These are phyloP conservation scores for Pollenia amentaria DNA, from an alignment of 2,888 invertebrate genomes.

Conservation along the genomic window DNA sequence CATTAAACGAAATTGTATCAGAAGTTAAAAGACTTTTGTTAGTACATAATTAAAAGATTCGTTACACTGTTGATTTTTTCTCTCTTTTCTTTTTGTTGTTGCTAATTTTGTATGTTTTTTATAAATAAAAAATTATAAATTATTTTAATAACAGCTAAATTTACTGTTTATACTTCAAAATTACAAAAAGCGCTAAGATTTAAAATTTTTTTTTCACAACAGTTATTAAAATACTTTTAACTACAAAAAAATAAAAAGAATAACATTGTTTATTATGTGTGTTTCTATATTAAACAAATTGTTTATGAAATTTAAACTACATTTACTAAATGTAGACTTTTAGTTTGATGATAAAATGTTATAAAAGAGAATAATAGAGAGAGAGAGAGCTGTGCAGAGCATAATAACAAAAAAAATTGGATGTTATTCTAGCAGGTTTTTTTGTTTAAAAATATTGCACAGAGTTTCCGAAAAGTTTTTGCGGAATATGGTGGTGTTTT, in stretches of 20 bases:
- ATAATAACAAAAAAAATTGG: constrained; percentile 38
- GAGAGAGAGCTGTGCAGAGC: constrained; percentile 61
- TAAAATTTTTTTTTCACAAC: constrained; percentile 55
- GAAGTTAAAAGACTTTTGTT: constrained; percentile 47
- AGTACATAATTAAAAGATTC: constrained; percentile 53
- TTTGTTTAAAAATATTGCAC: constrained; percentile 36
- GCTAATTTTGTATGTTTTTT: constrained; percentile 25
- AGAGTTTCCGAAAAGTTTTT: constrained; percentile 1
- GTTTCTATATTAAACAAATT: constrained; percentile 42
- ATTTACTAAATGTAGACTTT: constrained; percentile 59
- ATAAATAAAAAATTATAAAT: constrained; percentile 26
- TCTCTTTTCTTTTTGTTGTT: constrained; percentile 27
- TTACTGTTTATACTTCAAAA: constrained; percentile 39
- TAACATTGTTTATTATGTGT: constrained; percentile 35
- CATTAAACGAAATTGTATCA: constrained; percentile 53
- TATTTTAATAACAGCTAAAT: constrained; percentile 53
- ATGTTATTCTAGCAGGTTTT: constrained; percentile 18
- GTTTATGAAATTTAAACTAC: constrained; percentile 48
- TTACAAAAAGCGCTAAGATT: constrained; percentile 59
- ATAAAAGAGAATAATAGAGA: constrained; percentile 7
- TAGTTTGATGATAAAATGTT: constrained; percentile 30
- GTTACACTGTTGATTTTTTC: constrained; percentile 5
- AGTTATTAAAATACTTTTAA: constrained; percentile 57
- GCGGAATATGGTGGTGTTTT: constrained; percentile 19
- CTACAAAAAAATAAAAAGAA: constrained; percentile 47